Evolutionary conservation across 2,113 vertebrate genomes (phyloP), one percentile per base, ranked within the genome.

Genomic region (Marmota flaviventris): DNA sequence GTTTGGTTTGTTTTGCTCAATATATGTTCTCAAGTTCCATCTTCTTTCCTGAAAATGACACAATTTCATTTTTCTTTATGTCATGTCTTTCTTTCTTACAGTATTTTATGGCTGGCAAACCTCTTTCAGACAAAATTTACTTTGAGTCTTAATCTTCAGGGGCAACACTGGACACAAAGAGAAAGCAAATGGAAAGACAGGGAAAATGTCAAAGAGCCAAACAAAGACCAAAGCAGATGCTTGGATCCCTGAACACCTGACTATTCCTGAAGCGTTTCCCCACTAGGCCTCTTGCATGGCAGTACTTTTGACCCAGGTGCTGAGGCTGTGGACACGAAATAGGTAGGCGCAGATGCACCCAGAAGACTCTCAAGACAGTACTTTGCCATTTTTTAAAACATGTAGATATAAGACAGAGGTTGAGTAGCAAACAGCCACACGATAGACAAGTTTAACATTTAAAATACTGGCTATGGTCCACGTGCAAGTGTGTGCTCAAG

Each of bases 141-240:
- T 37, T 76, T 81, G 39, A 51, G 12, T 76, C 4, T 42, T 42
- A 25, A 32, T 45, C 51, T 95, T 67, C 32, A 51, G 32, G 42
- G 67, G 48, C 27, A 77, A 82, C 29, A 45, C 8, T 72, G 20
- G 42, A 84, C 34, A 79, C 75, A 85, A 87, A 92, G 76, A 69
- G 56, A 75, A 78, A 95, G 39, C 53, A 93, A 76, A 88, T n/a
- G 18, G 63, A 91, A 79, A 95, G 61, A 65, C 22, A 94, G 32
- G 37, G 63, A 78, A 61, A 45, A 67, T 48, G 37, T 56, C 69
- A 78, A 51, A 45, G 34, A 86, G 61, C 11, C 77, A 56, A 67
- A 17, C 17, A 51, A 91, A 77, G 48, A 61, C 48, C 16, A 78
- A 37, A 70, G 51, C 14, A 76, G 42, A 22, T 45, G 32, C 37